Base-by-base conservation (phyloP, 2,888 invertebrate species). In the Cheilosia variabilis region DNA sequence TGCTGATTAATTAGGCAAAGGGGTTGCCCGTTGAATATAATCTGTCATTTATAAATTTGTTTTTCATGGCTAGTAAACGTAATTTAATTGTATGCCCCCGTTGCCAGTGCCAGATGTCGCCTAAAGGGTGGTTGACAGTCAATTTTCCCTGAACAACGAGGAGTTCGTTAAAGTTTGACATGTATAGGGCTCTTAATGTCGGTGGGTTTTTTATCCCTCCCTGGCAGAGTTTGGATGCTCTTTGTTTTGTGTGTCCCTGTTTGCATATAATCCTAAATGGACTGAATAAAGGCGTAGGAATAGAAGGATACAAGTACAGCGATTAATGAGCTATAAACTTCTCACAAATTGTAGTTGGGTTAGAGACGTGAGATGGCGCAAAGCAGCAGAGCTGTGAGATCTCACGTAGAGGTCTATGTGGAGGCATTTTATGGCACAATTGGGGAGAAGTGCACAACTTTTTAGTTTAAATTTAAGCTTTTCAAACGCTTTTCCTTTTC, bases 31-130 rank as follows among this genome's bases (percentile, higher is more conserved):
- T 17, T 19, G 10, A n/a, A 17, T 34, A 43, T 50, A 37, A 34
- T 10, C 22, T 65, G 52, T 52, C 65, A 37, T 50, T 65, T 50
- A 6, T 41, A 52, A 50, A 65, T 60, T 60, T 73, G 55, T 63
- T 73, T 73, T 63, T 45, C 31, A 60, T 43, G 19, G 27, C 19
- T 43, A 53, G 55, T 53, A 53, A 63, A 45, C n/a, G 13, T 43
- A 24, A 53, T 73, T 62, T 62, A 53, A 72, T 53, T 53, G 45
- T 62, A 17, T 52, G 27, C 13, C 17, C 41, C 22, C 19, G 0
- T 43, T 68, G 4, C 7, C 27, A 55, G 10, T 55, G 73, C 22
- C 63, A 63, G 55, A 60, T 73, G 73, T 53, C 63, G 34, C 41
- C 45, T 53, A 27, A 53, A 53, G 43, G 53, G 53, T 63, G 62